phyloP scores from a whole-genome alignment of 2,797 vertebrate species.

The Spatula clypeata region DNA sequence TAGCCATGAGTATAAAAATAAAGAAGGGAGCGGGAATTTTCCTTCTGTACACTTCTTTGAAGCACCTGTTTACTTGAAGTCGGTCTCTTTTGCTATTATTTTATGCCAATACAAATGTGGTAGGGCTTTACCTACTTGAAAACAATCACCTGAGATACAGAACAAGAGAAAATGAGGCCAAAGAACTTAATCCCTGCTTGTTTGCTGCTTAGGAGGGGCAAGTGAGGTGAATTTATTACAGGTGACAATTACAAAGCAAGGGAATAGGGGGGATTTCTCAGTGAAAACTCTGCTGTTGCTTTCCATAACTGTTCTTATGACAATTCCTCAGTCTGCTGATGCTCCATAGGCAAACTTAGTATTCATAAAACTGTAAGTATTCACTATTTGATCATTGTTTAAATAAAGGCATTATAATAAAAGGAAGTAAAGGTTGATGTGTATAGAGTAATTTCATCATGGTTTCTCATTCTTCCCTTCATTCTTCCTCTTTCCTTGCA shows the following conservation, averaged over 20 bases:
- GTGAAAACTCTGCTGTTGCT: background rate
- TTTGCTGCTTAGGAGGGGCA: background rate
- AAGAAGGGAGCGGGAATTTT: background rate
- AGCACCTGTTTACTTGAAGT: background rate
- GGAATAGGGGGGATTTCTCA: background rate
- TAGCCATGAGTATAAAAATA: background rate
- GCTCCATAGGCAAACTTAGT: background rate
- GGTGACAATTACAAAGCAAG: background rate
- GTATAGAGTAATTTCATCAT: constrained; percentile 5
- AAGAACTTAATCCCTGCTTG: background rate
- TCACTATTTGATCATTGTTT: constrained; percentile 9
- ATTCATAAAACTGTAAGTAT: background rate
- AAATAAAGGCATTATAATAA: constrained; percentile 26
- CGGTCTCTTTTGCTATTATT: background rate
- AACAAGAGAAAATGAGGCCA: background rate
- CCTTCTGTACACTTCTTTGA: background rate
- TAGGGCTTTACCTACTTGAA: background rate
- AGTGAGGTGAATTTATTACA: background rate
- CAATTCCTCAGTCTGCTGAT: background rate
- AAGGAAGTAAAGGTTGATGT: constrained; percentile 42
- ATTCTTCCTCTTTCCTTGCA: constrained; percentile 62
- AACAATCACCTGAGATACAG: background rate
- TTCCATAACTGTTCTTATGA: background rate
- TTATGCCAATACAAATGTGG: background rate
- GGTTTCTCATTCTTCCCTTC: constrained; percentile 42